Conservation (phyloP, 2,888 invertebrate species). For the Noctua janthina region DNA sequence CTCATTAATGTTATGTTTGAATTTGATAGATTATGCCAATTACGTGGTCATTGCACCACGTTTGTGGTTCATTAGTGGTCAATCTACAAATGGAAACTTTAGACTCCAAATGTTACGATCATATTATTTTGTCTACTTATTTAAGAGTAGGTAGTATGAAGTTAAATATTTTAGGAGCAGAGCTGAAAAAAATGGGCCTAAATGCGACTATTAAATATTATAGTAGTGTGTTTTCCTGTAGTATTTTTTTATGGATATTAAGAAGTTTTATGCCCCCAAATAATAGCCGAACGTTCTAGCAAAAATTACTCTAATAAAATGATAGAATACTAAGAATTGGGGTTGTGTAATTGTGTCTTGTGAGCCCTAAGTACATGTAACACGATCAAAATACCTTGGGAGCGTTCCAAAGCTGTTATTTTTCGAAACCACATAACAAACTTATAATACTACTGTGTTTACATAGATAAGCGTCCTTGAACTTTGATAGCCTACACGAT, state of each 20-base stretch:
- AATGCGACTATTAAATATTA: too few species aligned
- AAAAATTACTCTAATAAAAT: neutral
- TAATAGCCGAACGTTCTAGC: neutral
- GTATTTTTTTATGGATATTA: neutral
- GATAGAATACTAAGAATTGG: neutral
- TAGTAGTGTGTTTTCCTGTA: too few species aligned
- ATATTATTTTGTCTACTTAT: neutral
- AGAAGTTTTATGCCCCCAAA: neutral
- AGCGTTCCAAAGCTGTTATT: neutral
- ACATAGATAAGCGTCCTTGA: slow-evolving; percentile 12
- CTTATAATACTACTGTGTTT: neutral
- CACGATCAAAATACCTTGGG: neutral
- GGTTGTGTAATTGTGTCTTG: neutral
- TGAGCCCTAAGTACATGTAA: neutral
- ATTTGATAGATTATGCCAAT: slow-evolving; percentile 54
- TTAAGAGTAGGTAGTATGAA: neutral
- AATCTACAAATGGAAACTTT: neutral
- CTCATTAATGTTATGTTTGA: slow-evolving; percentile 45
- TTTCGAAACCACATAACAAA: neutral
- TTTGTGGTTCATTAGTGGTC: slow-evolving; percentile 63
- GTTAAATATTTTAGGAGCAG: neutral
- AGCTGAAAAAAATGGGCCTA: neutral
- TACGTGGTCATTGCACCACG: slow-evolving; percentile 42
- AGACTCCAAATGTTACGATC: neutral
- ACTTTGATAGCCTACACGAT: neutral